Base-by-base conservation (phyloP, 2,888 invertebrate species). In the Caenorhabditis afra region DNA sequence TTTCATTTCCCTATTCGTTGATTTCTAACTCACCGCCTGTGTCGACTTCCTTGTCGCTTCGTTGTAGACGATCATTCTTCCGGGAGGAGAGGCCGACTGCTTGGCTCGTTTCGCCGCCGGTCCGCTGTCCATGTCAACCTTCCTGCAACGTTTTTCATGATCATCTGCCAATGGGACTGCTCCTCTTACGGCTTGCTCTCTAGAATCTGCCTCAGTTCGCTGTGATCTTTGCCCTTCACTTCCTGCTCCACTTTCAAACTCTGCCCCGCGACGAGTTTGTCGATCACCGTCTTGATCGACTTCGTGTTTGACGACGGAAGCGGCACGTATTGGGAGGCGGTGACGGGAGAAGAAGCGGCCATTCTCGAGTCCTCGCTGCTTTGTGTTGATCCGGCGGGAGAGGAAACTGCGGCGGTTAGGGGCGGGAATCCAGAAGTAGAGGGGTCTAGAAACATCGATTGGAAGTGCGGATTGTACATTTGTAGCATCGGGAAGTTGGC, bases 381-480 rank as follows among this genome's bases (percentile, higher is more conserved):
- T 74, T 74, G 59, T 14, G 74, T 53, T 35, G 74, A 74, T 20
- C 73, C 73, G n/a, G 73, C 35, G 22, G 75, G 66, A 20, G 75
- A 75, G 20, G 75, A 52, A 14, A 62, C 49, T 14, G 35, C 29
- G 23, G 41, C 53, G 18, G 47, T 44, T n/a, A 50, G 35, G 5
- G 18, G 39, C 5, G 53, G 16, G n/a, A 66, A 12, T 16, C 47
- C 57, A 10, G 74, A 66, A 16, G 45, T 59, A 3, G 59, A 59
- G 14, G 61, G 61, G 16, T 66, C 67, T 66, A 55, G 49, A 64
- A 55, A 7, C 86, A 96, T 96, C 3, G 53, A 53, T 37, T 53
- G 37, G 1, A 41, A 41, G 41, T 41, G 3, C 7, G 14, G 11
- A 14, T 11, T 11, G 14, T 11, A 41, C 4, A 11, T 11, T 41